Evolutionary conservation across 1,140 invertebrate genomes (phyloP).

Genomic region (Phortica variegata): DNA sequence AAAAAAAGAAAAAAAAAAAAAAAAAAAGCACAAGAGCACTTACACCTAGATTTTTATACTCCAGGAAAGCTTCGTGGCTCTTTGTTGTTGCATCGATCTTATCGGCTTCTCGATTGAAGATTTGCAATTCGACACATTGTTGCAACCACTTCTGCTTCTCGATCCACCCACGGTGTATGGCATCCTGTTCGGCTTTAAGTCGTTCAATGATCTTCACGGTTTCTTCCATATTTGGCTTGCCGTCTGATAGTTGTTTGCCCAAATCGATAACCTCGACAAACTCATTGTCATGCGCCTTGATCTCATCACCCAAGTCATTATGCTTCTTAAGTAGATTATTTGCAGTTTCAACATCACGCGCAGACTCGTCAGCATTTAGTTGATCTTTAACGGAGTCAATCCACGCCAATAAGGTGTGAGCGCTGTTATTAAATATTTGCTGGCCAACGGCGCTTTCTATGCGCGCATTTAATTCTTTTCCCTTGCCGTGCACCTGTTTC

Average conservation of each 20-base stretch:
- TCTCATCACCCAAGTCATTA: slow-evolving; percentile 87
- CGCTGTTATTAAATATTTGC: slow-evolving; percentile 87
- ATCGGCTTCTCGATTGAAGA: slow-evolving; percentile 95
- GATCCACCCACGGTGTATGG: slow-evolving; percentile 75
- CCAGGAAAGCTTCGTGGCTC: slow-evolving; percentile 90
- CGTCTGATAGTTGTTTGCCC: slow-evolving; percentile 71
- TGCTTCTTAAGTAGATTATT: slow-evolving; percentile 89
- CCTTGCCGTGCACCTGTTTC: slow-evolving; percentile 83
- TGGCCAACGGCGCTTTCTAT: slow-evolving; percentile 92
- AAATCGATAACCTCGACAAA: slow-evolving; percentile 76
- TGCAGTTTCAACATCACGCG: slow-evolving; percentile 86
- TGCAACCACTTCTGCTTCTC: slow-evolving; percentile 81
- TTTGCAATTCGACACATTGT: slow-evolving; percentile 83
- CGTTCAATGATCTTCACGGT: slow-evolving; percentile 73
- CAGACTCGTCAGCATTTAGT: slow-evolving; percentile 78
- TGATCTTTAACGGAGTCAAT: slow-evolving; percentile 74
- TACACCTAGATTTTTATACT: slow-evolving; percentile 85
- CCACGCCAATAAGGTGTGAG: slow-evolving; percentile 80
- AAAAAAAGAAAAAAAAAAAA: slow-evolving; percentile 10
- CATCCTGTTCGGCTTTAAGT: slow-evolving; percentile 74
- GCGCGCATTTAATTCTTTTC: slow-evolving; percentile 73
- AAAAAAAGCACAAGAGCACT: slow-evolving; percentile 48
- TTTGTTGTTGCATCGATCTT: slow-evolving; percentile 94
- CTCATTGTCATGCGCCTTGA: slow-evolving; percentile 74
- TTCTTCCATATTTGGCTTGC: slow-evolving; percentile 70